Conservation (phyloP, 2,888 invertebrate genomes). For the Malthinus flaveolus region DNA sequence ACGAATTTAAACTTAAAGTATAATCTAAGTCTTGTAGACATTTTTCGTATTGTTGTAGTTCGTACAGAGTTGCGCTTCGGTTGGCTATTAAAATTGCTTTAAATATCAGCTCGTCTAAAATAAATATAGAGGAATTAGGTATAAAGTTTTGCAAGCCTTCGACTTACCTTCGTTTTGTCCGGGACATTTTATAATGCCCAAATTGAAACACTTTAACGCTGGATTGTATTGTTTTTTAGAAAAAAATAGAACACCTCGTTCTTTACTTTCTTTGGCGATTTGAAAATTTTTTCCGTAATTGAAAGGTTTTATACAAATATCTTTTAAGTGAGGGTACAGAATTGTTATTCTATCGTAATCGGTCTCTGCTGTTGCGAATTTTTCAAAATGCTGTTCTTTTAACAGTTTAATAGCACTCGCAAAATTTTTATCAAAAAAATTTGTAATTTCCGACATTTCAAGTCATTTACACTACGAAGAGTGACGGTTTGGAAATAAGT, state of each 20-base stretch:
- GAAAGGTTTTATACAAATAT: slow-evolving; percentile 47
- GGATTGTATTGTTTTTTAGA: slow-evolving; percentile 69
- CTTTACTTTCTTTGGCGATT: slow-evolving; percentile 67
- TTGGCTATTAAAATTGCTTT: slow-evolving; percentile 75
- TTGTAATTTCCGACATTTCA: slow-evolving; percentile 9
- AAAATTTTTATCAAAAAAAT: slow-evolving; percentile 15
- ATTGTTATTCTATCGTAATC: slow-evolving; percentile 69
- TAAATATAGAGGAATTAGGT: background rate
- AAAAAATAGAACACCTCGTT: slow-evolving; percentile 73
- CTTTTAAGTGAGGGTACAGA: slow-evolving; percentile 56
- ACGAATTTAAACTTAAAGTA: slow-evolving; percentile 63
- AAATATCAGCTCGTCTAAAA: slow-evolving; percentile 49
- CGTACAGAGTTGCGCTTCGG: slow-evolving; percentile 78
- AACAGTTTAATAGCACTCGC: slow-evolving; percentile 4
- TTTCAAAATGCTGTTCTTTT: slow-evolving; percentile 4
- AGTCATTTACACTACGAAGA: background rate
- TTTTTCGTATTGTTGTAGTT: slow-evolving; percentile 68
- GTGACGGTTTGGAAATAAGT: slow-evolving; percentile 3
- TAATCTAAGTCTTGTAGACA: slow-evolving; percentile 73
- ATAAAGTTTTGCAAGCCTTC: background rate
- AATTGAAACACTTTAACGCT: slow-evolving; percentile 71
- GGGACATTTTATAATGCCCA: slow-evolving; percentile 69
- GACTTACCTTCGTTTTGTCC: slow-evolving; percentile 63
- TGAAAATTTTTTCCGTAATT: slow-evolving; percentile 60
- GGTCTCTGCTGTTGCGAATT: slow-evolving; percentile 63